Conservation (phyloP, 2,113 vertebrate species). For the Megaceryle torquata region DNA sequence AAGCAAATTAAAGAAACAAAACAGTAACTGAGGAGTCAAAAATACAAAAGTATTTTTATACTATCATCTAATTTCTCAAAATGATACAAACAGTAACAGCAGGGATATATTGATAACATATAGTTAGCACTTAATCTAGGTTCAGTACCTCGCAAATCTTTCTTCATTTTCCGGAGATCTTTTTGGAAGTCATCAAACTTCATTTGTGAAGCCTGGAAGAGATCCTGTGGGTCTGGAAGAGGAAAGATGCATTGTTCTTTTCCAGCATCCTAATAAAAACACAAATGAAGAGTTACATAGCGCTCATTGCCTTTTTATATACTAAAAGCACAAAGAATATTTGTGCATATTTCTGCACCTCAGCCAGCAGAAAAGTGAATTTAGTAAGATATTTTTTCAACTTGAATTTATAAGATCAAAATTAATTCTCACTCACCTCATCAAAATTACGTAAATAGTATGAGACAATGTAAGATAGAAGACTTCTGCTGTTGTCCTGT, state of each 20-base stretch:
- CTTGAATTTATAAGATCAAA: not conserved
- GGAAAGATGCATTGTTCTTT: slow-evolving; percentile 90
- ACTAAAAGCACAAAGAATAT: not conserved
- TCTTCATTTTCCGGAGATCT: slow-evolving; percentile 88
- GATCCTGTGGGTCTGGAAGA: slow-evolving; percentile 94
- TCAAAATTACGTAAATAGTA: slow-evolving; percentile 95
- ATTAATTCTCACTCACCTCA: slow-evolving; percentile 83
- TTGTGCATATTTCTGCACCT: not conserved
- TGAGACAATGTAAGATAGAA: slow-evolving; percentile 89
- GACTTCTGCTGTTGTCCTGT: slow-evolving; percentile 91
- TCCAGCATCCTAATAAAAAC: slow-evolving; percentile 85
- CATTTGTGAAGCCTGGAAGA: slow-evolving; percentile 95
- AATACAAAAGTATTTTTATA: not conserved
- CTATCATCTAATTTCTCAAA: not conserved
- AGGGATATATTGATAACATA: not conserved
- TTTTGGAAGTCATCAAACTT: slow-evolving; percentile 98
- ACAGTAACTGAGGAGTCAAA: not conserved
- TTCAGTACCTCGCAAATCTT: slow-evolving; percentile 88
- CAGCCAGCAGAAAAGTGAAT: not conserved
- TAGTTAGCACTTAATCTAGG: not conserved
- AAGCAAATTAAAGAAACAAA: not conserved
- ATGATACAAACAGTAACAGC: not conserved
- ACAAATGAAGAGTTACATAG: not conserved
- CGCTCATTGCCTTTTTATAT: not conserved
- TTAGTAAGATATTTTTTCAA: slow-evolving; percentile 22